Evolutionary conservation across 2,888 invertebrate genomes (phyloP).

Genomic region (Plebejus argus): DNA sequence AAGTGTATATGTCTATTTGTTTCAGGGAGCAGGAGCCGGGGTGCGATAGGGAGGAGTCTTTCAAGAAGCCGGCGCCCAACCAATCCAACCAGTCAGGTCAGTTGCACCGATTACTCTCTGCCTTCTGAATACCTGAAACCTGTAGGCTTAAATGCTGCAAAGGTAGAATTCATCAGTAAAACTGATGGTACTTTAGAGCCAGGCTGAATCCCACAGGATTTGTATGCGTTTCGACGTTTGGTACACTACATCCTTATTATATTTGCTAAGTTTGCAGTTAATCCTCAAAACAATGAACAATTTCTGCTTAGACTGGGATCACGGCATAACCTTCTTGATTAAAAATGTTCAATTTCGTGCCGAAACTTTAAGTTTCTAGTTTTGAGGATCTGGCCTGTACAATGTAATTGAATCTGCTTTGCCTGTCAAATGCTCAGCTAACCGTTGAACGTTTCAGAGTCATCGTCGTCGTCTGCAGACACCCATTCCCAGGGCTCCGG

Average conservation of each 20-base stretch:
- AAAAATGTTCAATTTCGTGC: too few species aligned
- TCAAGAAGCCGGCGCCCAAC: conserved; percentile 61
- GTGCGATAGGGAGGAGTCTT: conserved; percentile 64
- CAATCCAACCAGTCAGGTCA: conserved; percentile 67
- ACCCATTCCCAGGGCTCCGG: conserved; percentile 73
- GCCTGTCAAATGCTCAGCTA: not conserved
- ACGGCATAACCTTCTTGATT: too few species aligned
- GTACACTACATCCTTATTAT: too few species aligned
- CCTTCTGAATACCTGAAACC: not conserved
- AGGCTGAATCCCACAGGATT: too few species aligned
- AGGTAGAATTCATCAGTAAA: not conserved
- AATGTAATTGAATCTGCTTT: too few species aligned
- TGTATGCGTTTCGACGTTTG: too few species aligned
- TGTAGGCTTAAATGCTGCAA: not conserved
- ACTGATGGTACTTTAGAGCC: not conserved
- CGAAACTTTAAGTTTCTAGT: too few species aligned
- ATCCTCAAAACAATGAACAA: too few species aligned
- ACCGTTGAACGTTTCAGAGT: conserved; percentile 51
- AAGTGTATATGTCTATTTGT: conserved; percentile 43
- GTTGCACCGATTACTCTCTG: not conserved
- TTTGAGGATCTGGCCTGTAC: too few species aligned
- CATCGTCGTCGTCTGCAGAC: conserved; percentile 73
- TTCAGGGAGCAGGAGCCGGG: conserved; percentile 72
- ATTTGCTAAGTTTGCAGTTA: too few species aligned
- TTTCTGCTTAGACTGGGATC: too few species aligned